These are phyloP conservation scores for Montipora sp. DNA, from an alignment of 64 coral and sea anemone genomes.

Conservation along the genomic window DNA sequence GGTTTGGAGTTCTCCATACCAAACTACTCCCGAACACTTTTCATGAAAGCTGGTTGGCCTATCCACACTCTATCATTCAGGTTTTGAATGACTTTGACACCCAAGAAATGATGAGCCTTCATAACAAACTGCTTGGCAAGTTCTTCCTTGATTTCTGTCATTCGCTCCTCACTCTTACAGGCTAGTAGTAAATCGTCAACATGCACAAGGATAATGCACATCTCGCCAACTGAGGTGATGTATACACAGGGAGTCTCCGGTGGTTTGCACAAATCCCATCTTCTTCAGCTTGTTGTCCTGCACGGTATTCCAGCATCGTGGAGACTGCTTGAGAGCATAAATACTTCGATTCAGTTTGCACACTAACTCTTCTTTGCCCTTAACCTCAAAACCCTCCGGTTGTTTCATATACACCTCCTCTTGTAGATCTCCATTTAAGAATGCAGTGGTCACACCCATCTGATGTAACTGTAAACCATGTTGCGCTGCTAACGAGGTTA, in stretches of 20 bases:
- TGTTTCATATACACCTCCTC: not conserved
- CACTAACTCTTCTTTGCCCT: slow-evolving; percentile 11
- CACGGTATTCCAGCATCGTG: slow-evolving; percentile 57
- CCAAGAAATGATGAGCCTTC: too few relatives aligned
- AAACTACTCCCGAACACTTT: too few relatives aligned
- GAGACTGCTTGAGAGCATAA: slow-evolving; percentile 46
- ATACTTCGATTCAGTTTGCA: slow-evolving; percentile 50
- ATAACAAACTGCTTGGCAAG: too few relatives aligned
- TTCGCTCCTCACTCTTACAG: too few relatives aligned
- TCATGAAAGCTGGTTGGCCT: too few relatives aligned
- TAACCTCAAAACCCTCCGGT: slow-evolving; percentile 24
- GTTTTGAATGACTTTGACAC: too few relatives aligned
- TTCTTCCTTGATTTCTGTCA: too few relatives aligned
- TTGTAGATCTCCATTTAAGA: slow-evolving; percentile 61
- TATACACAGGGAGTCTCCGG: slow-evolving; percentile 62
- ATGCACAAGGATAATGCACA: too few relatives aligned
- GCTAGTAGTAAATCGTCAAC: too few relatives aligned
- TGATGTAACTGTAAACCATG: slow-evolving; percentile 58
- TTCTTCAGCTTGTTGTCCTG: slow-evolving; percentile 43
- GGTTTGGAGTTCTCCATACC: too few relatives aligned
- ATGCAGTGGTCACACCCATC: slow-evolving; percentile 70
- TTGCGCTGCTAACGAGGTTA: not conserved
- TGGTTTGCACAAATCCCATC: slow-evolving; percentile 41
- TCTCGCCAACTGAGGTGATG: not conserved
- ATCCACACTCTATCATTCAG: too few relatives aligned